phyloP scores from a whole-genome alignment of 23 tunicate genomes.

The Diplosoma virens region DNA sequence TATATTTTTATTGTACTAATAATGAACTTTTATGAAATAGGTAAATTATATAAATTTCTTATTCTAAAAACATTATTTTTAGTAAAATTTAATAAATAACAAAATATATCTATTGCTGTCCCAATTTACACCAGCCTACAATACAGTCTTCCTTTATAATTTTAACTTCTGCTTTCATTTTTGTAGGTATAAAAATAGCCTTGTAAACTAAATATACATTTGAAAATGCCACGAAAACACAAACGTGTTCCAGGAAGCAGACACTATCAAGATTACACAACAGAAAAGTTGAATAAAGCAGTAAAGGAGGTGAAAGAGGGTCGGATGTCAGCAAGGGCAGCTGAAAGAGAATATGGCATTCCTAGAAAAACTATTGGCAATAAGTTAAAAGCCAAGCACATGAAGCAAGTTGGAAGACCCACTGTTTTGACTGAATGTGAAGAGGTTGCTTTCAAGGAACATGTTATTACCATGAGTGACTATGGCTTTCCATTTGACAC shows the following conservation, averaged over 20 bases:
- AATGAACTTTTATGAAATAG: too few species aligned
- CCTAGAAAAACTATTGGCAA: slow-evolving; percentile 3
- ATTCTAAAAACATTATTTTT: too few species aligned
- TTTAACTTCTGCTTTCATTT: too few species aligned
- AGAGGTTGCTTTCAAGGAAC: background rate
- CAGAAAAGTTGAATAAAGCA: background rate
- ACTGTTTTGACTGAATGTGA: background rate
- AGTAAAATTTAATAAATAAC: too few species aligned
- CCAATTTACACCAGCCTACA: background rate
- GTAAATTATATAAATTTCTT: too few species aligned
- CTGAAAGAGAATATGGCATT: background rate
- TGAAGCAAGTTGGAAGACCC: background rate
- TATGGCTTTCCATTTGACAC: slow-evolving; percentile 22
- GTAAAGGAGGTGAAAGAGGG: background rate
- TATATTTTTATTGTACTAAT: too few species aligned
- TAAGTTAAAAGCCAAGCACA: background rate
- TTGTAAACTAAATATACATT: background rate
- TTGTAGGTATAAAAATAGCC: too few species aligned
- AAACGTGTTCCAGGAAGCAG: slow-evolving; percentile 11
- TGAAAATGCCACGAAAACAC: slow-evolving; percentile 1
- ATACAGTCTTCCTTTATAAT: background rate
- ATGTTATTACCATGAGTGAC: slow-evolving; percentile 10
- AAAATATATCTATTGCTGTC: background rate
- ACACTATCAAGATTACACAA: slow-evolving; percentile 1
- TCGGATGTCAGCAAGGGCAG: background rate